phyloP scores from a whole-genome alignment of 1,140 invertebrate genomes.

The Eumaeus atala region DNA sequence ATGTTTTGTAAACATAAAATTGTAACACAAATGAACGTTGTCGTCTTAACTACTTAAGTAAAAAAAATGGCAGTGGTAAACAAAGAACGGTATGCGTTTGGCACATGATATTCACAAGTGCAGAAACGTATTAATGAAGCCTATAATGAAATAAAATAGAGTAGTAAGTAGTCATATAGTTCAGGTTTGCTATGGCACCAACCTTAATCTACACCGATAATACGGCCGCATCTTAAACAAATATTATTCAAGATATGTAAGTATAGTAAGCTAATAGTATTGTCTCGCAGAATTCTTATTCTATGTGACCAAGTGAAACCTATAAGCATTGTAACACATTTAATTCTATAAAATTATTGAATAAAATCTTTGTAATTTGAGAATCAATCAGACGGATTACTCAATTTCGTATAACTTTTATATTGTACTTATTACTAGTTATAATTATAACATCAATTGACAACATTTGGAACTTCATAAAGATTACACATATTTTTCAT shows the following conservation, averaged over 20 bases:
- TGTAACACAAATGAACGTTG: not conserved
- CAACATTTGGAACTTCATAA: slow-evolving; percentile 3
- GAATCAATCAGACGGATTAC: slow-evolving; percentile 1
- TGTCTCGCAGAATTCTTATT: slow-evolving; percentile 2
- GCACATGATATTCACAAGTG: not conserved
- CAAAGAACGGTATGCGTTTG: not conserved
- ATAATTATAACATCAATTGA: slow-evolving; percentile 6
- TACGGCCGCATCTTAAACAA: not conserved
- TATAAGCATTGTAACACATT: too few species aligned
- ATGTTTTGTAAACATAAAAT: slow-evolving; percentile 3
- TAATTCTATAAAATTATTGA: not conserved
- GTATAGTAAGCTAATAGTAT: slow-evolving; percentile 7
- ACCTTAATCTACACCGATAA: not conserved
- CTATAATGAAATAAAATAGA: not conserved
- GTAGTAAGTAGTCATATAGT: too few species aligned
- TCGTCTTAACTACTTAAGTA: not conserved
- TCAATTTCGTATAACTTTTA: not conserved
- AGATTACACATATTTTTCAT: slow-evolving; percentile 8
- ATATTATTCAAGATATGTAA: not conserved
- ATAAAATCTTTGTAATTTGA: not conserved
- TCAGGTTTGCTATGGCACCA: not conserved
- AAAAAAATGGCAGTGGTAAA: slow-evolving; percentile 7
- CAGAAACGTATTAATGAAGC: not conserved
- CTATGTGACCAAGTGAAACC: not conserved
- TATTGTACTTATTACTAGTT: not conserved